These are phyloP conservation scores for Callopanchax toddi DNA, from an alignment of 2,113 vertebrate genomes.

Conservation along the genomic window DNA sequence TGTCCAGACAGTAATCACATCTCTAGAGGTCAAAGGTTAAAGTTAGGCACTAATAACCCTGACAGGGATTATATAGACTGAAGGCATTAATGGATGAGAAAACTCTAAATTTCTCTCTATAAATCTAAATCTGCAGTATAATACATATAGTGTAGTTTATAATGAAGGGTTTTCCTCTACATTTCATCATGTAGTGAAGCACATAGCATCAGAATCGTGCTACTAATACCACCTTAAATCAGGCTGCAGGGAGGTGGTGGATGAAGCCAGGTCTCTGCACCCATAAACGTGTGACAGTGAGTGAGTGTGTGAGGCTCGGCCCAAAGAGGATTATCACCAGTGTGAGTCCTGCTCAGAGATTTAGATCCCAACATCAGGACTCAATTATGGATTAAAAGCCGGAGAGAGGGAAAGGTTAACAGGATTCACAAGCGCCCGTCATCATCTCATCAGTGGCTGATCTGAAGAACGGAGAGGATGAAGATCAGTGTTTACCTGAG, in stretches of 20 bases:
- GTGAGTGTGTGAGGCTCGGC: conserved; percentile 20
- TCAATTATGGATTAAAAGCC: conserved; percentile 77
- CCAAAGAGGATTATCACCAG: conserved; percentile 75
- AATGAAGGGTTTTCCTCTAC: conserved; percentile 4
- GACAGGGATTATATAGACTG: too few species aligned
- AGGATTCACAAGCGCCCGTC: conserved; percentile 56
- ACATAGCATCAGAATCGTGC: background rate
- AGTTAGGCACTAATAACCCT: too few species aligned
- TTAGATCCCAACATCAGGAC: conserved; percentile 70
- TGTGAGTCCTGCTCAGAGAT: conserved; percentile 66
- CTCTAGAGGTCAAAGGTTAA: too few species aligned
- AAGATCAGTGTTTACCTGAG: background rate
- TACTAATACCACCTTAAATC: conserved; percentile 13
- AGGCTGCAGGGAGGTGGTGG: conserved; percentile 37
- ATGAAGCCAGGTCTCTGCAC: conserved; percentile 26
- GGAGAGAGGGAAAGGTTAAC: conserved; percentile 65
- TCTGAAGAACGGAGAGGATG: conserved; percentile 21
- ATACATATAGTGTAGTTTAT: too few species aligned
- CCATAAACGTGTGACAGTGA: conserved; percentile 7
- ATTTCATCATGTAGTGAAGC: background rate
- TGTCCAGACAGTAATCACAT: too few species aligned
- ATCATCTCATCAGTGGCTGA: conserved; percentile 32
- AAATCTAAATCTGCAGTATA: too few species aligned
- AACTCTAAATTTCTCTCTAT: too few species aligned
- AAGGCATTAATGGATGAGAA: too few species aligned